Evolutionary conservation across 2,888 invertebrate species (phyloP), one percentile per base, ranked within the genome.

Genomic region (Tryphoninae sp.): DNA sequence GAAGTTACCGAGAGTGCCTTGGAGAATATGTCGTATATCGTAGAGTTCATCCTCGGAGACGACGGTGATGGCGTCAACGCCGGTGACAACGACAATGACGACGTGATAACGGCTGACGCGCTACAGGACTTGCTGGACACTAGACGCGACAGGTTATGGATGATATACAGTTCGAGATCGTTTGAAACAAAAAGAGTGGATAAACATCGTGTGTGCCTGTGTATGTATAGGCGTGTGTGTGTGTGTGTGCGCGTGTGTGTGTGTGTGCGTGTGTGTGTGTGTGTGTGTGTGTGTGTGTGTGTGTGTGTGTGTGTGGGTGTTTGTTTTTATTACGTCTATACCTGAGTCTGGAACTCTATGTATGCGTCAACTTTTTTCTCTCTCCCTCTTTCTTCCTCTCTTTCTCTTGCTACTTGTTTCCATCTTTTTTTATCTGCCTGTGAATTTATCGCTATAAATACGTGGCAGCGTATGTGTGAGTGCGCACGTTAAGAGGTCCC

Each of bases 351-450:
- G 33, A 3, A 7, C 33, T 33, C 33, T 33, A 33, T 6, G 33
- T 33, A 33, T 33, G 6, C 33, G 33, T 33, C 33, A 33, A 7
- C 19, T 19, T 33, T 4, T 6, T 1, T 33, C 33, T 33, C 6
- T 33, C 33, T 33, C 7, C 6, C 6, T 33, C 33, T 33, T 23
- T 23, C 2, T 23, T 23, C 23, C 26, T 26, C 26, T 26, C 26
- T 90, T 90, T 87, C 87, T 84, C 88, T 85, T 86, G 87, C 88
- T 91, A 91, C 90, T 90, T 90, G 84, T 62, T 76, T 84, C 73
- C 76, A 73, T 82, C 62, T 71, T 83, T 85, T 83, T 81, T 79
- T 33, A 6, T 33, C 33, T 61, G 65, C 71, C 78, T 81, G 74
- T 82, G 71, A 59, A 23, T n/a, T 61, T 11, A 73, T 45, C 53